Evolutionary conservation across 2,113 vertebrate species (phyloP).

Genomic region (Neolamprologus variostigma): DNA sequence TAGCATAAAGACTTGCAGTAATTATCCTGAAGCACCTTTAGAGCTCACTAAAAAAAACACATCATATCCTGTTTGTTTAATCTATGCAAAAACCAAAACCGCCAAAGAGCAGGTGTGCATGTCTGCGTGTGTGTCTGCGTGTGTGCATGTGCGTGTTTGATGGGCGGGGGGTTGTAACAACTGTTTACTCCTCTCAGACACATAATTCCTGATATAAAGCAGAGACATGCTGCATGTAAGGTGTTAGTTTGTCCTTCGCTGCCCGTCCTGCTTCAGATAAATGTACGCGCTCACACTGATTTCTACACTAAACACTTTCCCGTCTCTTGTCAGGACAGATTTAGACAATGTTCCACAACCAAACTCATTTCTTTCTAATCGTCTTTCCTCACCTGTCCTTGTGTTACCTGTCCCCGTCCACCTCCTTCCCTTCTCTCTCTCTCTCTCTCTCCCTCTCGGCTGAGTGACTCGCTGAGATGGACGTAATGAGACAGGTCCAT

Average conservation of each 20-base stretch:
- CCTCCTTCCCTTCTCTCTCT: not conserved
- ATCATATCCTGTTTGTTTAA: not conserved
- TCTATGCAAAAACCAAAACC: not conserved
- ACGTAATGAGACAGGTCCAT: slow-evolving; percentile 64
- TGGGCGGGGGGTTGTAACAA: not conserved
- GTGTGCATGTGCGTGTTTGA: not conserved
- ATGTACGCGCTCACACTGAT: slow-evolving; percentile 17
- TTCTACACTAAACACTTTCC: slow-evolving; percentile 43
- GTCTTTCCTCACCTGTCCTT: slow-evolving; percentile 54
- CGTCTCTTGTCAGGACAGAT: slow-evolving; percentile 32
- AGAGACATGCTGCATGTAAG: not conserved
- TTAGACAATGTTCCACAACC: slow-evolving; percentile 3
- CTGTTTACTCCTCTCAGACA: not conserved
- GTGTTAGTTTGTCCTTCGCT: slow-evolving; percentile 27
- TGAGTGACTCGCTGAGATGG: slow-evolving; percentile 53
- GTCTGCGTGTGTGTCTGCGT: not conserved
- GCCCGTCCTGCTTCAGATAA: slow-evolving; percentile 8
- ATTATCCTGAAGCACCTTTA: not conserved
- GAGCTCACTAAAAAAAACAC: not conserved
- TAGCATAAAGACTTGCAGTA: not conserved
- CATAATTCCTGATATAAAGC: slow-evolving; percentile 1
- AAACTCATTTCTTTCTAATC: slow-evolving; percentile 29
- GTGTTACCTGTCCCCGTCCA: slow-evolving; percentile 34
- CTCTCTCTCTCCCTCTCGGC: slow-evolving; percentile 1
- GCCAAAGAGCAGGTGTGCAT: not conserved